Base-by-base conservation (phyloP, 2,797 vertebrate species). In the Tenualosa thibaudeaui region DNA sequence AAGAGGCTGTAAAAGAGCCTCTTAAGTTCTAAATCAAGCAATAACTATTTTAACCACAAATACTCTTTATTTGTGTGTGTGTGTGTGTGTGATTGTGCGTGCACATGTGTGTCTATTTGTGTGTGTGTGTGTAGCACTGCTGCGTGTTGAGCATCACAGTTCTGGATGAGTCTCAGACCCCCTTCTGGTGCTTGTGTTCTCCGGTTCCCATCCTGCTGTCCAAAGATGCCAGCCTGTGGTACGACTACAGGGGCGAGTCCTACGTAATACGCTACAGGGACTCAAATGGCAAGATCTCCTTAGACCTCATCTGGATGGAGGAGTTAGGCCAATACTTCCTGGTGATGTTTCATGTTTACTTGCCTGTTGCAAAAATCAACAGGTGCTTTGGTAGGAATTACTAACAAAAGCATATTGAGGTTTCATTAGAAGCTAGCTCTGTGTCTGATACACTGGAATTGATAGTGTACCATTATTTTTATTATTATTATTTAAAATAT, bases 111-210 rank as follows among this genome's bases (percentile, higher is more conserved):
- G 26, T 75, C 0, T 40, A 3, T 19, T 3, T 40, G 5, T 78
- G 71, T 22, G 1, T 43, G 6, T 22, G 17, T 46, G 2, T 65
- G 17, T 89, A 99, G 98, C 94, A 94, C 58, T 97, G 97, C 90
- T 97, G 93, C 15, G n/a, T 98, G 81, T 92, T 99, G 96, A 96
- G 93, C 85, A 62, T 97, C 60, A 98, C 97, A 5, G 89, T 99
- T 22, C 89, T 97, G 91, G 97, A 98, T 65, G 96, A 96, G 89
- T 92, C 89, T 58, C 91, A 89, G 90, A 94, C 93, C 5, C 96
- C 96, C 9, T 97, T 97, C 88, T 98, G 96, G 97, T 97, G 96
- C 85, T 90, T 97, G 84, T 95, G 95, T 91, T 93, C 95, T 24
- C 95, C 96, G 0, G 94, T 98, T 19, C 87, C 83, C 85, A 75